These are phyloP conservation scores for Apis mellifera DNA, from an alignment of 1,140 invertebrate species.

Conservation along the genomic window DNA sequence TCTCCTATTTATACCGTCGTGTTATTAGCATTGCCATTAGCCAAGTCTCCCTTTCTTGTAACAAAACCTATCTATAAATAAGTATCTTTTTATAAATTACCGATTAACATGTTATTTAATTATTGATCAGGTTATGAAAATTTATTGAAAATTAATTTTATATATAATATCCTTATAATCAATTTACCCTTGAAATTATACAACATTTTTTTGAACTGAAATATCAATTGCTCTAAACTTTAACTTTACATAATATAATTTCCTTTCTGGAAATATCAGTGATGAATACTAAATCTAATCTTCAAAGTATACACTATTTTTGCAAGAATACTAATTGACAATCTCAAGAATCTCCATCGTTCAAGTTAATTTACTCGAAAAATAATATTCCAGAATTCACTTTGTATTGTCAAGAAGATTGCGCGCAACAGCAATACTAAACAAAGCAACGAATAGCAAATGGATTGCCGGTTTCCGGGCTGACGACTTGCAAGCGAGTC, in stretches of 20 bases:
- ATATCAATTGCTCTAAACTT: background rate
- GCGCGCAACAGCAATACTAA: background rate
- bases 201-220: background rate
- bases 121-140: background rate
- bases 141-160: background rate
- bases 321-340: background rate
- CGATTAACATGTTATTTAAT: conserved; percentile 6
- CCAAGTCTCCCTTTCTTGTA: background rate
- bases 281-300: background rate
- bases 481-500: background rate
- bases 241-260: background rate
- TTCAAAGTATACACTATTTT: background rate
- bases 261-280: background rate
- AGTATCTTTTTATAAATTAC: too few species aligned
- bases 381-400: background rate
- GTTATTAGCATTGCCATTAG: background rate
- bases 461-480: background rate
- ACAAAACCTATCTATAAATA: background rate
- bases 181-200: background rate
- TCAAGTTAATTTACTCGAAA: background rate
- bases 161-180: background rate
- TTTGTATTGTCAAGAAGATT: background rate
- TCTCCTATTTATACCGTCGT: background rate
- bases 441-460: conserved; percentile 18
- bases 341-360: background rate